Evolutionary conservation across 2,888 invertebrate species (phyloP), one percentile per base, ranked within the genome.

Genomic region (Ectemnius lituratus): DNA sequence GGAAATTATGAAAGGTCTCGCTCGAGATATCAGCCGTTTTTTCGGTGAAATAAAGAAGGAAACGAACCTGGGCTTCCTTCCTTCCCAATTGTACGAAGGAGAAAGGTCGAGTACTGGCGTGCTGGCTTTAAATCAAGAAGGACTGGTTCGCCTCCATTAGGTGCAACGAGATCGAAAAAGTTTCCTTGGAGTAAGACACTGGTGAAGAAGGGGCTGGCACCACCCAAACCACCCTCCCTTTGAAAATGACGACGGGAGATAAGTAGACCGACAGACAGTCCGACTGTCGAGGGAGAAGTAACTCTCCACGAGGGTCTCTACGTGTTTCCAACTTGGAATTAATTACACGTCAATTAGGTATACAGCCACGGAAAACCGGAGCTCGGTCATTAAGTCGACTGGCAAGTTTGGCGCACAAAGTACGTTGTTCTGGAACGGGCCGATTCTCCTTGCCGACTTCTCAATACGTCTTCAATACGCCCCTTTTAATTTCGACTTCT

Each of bases 281-380:
- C 23, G 23, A 23, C 23, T 23, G 3, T 23, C 23, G 3, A 3
- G 23, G 23, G 23, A 23, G 23, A 23, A 2, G 23, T 23, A 23
- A 23, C 2, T 23, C 23, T 23, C 23, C 23, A 23, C 23, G 23
- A 23, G 23, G 23, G 23, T 23, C 49, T 52, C 52, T 14, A 5
- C 52, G 16, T 13, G 52, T 4, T 16, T 47, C 60, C 68, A 69
- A 73, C 73, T 73, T 73, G 64, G 64, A 65, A 78, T 79, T 78
- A 76, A 78, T 76, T 78, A 65, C 78, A 70, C 73, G 79, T 79
- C 78, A 78, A 76, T 79, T 79, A 78, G 57, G 69, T 67, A 74
- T 76, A 78, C 71, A 62, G 58, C 73, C 69, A 73, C 59, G 64
- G 75, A 76, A 78, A 52, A 78, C 75, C 75, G 71, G 71, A 58